A percentile compares a stretch with the other conserved stretches of the same genome.
Conservation (phyloP, 1,140 invertebrate species). For the Idris sp. region DNA sequence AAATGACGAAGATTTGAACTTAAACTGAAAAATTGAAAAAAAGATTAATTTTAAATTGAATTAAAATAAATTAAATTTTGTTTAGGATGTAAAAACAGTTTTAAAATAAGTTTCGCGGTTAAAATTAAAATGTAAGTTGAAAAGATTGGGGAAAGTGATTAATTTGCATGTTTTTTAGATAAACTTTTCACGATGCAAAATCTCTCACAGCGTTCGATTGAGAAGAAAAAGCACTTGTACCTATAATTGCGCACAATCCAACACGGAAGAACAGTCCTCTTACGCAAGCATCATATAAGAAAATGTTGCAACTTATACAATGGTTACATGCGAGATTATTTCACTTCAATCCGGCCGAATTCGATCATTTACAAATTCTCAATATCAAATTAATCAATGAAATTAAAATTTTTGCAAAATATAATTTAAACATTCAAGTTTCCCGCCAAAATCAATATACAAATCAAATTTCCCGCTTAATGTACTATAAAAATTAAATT, state of each 20-base stretch:
- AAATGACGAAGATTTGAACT: too few relatives aligned
- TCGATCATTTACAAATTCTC: constrained; percentile 2
- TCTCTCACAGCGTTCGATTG: constrained; percentile 38
- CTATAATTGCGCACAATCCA: constrained; percentile 59
- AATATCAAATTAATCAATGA: not conserved
- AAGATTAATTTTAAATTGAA: too few relatives aligned
- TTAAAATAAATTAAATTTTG: too few relatives aligned
- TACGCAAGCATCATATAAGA: constrained; percentile 65
- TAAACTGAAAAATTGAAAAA: too few relatives aligned
- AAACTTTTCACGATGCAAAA: constrained; percentile 35
- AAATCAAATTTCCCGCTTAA: not conserved
- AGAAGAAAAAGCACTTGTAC: constrained; percentile 46
- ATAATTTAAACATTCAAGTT: not conserved
- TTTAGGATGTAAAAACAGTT: too few relatives aligned
- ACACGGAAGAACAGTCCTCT: constrained; percentile 65
- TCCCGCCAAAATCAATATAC: not conserved
- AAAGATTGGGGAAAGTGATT: constrained; percentile 16
- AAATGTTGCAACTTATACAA: constrained; percentile 63
- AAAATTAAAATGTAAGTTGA: not conserved
- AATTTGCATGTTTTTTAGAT: constrained; percentile 19
- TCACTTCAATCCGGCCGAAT: constrained; percentile 30
- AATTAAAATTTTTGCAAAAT: not conserved
- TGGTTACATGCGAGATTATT: constrained; percentile 63
- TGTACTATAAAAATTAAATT: not conserved
- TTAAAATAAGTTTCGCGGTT: not conserved